Base-by-base conservation (phyloP, 2,888 invertebrate genomes). In the Barypeithes pellucidus region DNA sequence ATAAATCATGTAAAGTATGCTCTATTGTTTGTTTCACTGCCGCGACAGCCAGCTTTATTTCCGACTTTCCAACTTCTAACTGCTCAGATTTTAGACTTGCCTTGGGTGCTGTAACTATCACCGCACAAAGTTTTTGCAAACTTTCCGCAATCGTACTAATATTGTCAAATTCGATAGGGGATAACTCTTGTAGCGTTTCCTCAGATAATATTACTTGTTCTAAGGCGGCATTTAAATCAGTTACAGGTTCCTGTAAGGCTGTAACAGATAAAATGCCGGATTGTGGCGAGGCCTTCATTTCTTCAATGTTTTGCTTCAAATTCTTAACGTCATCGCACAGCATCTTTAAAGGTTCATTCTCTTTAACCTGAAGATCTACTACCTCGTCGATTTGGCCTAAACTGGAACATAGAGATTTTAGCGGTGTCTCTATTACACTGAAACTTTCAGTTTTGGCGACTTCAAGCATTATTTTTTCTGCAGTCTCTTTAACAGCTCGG, bases 51-150 rank as follows among this genome's bases (percentile, higher is more conserved):
- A 69, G 74, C 45, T 74, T 70, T 22, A 78, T 47, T 62, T 77
- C 70, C 20, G 77, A 43, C 57, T 75, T 76, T 62, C 77, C 74
- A 62, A 52, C 22, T 72, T 54, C 69, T n/a, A 45, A 18, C 11
- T 63, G 29, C 60, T 72, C 61, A 52, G 74, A 72, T 68, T 75
- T 75, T 22, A 69, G 36, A 16, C 77, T 41, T 20, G 36, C 57
- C 9, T 76, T 67, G 50, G 74, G 74, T 22, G 72, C 76, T 57
- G 77, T 73, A 41, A 76, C 76, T 20, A 80, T 59, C 18, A 77
- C 52, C 29, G 68, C 66, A 9, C 75, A 76, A 22, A 81, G 43
- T 45, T 77, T 76, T 62, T 79, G 39, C 14, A 80, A 50, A 18
- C 14, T 24, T 8, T 20, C 20, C 14, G 24, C 24, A 11, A 52